Percentiles rank a stretch among this genome's conserved stretches.
Evolutionary conservation across 2,888 invertebrate genomes (phyloP).

Genomic region (Parasteatoda lunata): DNA sequence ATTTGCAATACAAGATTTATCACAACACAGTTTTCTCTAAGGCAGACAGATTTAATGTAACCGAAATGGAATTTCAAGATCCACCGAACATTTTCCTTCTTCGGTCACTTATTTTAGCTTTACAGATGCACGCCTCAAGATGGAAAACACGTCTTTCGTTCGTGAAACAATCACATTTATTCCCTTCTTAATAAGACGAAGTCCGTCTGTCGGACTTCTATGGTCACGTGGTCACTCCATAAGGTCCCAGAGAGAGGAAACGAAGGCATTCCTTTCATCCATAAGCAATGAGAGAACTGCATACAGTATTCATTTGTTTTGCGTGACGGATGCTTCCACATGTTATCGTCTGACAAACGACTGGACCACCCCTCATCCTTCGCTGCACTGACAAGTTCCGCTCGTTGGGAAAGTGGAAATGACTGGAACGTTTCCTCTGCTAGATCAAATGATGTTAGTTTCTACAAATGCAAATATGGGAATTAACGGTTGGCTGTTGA

Average conservation of each 20-base stretch:
- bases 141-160: background rate
- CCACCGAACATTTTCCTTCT: too few species aligned
- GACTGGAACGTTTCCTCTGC: background rate
- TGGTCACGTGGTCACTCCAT: background rate
- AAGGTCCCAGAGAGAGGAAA: background rate
- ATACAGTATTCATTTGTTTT: slow-evolving; percentile 2
- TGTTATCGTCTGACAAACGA: slow-evolving; percentile 3
- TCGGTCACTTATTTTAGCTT: background rate
- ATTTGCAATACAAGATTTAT: too few species aligned
- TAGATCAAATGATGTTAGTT: background rate
- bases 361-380: background rate
- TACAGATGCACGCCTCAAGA: background rate
- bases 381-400: slow-evolving; percentile 1
- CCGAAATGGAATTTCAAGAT: too few species aligned
- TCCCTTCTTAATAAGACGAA: slow-evolving; percentile 2
- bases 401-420: background rate
- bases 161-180: background rate
- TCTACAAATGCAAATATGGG: background rate
- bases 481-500: too few species aligned
- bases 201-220: background rate
- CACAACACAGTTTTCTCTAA: too few species aligned
- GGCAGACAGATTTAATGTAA: too few species aligned
- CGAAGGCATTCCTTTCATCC: background rate
- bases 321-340: slow-evolving; percentile 1
- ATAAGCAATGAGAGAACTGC: background rate